Base-by-base conservation (phyloP, 2,113 vertebrate genomes). In the Spilogale gracilis region DNA sequence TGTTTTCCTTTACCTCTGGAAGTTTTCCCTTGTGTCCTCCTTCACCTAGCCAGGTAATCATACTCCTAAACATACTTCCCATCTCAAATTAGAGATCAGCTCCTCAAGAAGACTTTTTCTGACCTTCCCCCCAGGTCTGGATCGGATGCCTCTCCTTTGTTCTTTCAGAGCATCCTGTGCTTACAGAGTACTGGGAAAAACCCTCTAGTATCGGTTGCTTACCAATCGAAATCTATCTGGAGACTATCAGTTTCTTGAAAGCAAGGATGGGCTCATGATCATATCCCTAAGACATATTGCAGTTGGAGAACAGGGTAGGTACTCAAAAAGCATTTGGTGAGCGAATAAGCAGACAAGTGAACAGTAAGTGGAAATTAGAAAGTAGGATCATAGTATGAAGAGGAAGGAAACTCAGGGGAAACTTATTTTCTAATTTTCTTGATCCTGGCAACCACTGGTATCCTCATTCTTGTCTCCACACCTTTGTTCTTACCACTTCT, bases 401-500 rank as follows among this genome's bases (percentile, higher is more conserved):
- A 43, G 45, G 56, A 48, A 71, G n/a, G 56, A 38, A 73, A 87
- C 4, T 16, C 18, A 18, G n/a, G 32, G 2, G 38, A 88, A 96
- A 48, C 9, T n/a, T 61, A 30, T 56, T 69, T 82, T 84, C 52
- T 63, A 30, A 63, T 87, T 52, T 80, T 80, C 58, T 91, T 45
- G 60, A 32, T 54, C 52, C 54, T 81, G 18, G 60, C 27, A 80
- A 92, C 86, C n/a, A 50, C 21, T n/a, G 38, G 21, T 18, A 71
- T 20, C 14, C 23, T 89, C 48, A 5, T 58, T 25, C 25, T 32
- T 88, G 11, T 81, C 65, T 60, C 61, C 32, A 88, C 38, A 56
- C 60, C 63, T 94, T 92, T 94, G 52, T 94, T 95, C 58, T 69
- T 48, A 56, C 45, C 52, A n/a, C 48, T 92, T 97, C 67, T 12